Evolutionary conservation across 2,888 invertebrate species (phyloP).

Genomic region (Athrips mouffetella): DNA sequence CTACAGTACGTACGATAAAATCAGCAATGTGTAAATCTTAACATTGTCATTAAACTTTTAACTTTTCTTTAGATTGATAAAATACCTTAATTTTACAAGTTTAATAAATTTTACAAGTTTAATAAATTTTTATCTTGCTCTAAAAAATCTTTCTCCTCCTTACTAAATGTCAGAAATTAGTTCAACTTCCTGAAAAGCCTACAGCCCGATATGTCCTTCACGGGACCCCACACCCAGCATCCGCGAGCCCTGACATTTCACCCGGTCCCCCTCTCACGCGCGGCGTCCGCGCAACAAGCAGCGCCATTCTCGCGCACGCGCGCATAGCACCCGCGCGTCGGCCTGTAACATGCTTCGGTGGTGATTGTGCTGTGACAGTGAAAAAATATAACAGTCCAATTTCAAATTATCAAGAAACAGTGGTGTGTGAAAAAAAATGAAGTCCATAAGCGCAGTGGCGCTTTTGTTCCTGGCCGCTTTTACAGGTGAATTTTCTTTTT

Average conservation of each 20-base stretch:
- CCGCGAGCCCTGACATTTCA: constrained; percentile 67
- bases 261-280: constrained; percentile 43
- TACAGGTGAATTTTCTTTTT: constrained; percentile 50
- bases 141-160: not conserved
- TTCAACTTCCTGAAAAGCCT: constrained; percentile 1
- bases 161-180: not conserved
- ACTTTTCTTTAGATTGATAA: too few relatives aligned
- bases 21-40: too few relatives aligned
- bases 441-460: constrained; percentile 59
- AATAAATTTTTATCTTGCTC: not conserved
- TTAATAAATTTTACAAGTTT: too few relatives aligned
- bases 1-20: too few relatives aligned
- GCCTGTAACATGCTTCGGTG: constrained; percentile 64
- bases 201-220: constrained; percentile 1
- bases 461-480: constrained; percentile 53
- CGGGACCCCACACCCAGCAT: constrained; percentile 29
- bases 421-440: constrained; percentile 57
- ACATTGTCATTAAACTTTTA: too few relatives aligned
- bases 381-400: constrained; percentile 33
- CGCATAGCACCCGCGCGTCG: constrained; percentile 69
- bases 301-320: constrained; percentile 58
- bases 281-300: constrained; percentile 30
- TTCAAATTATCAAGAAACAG: constrained; percentile 37
- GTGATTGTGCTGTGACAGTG: constrained; percentile 61
- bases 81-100: too few relatives aligned